Evolutionary conservation across 1,140 invertebrate genomes (phyloP), one percentile per base, ranked within the genome.

Genomic region (Atopsyche davidsoni): DNA sequence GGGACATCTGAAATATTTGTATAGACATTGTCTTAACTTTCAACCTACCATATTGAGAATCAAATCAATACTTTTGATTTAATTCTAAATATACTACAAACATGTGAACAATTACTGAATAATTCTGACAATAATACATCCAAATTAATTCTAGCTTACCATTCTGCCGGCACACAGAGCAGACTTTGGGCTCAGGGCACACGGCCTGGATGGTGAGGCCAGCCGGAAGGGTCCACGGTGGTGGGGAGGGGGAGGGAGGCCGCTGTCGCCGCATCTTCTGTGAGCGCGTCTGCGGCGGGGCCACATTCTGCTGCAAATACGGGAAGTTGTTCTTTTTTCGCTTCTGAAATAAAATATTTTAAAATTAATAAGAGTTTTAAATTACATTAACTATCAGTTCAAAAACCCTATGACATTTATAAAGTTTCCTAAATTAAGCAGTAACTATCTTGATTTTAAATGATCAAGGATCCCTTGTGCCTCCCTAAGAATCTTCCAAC

Each of bases 201-300:
- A 40, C 17, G 6, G 57, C 35, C 17, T 52, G 24, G 1, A 72
- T 70, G 0, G 69, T 68, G 2, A 72, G 60, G 4, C 69, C 67
- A 0, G 65, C 62, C 2, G 71, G 70, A 23, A 72, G 49, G 0
- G 64, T 52, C 45, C 38, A 44, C 10, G 51, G 41, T 4, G 56
- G 51, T 7, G 56, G 34, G 10, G 51, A 39, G 13, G 40, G 31
- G 13, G 44, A 42, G 2, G n/a, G 16, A 11, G 40, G 17, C 32
- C 41, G 42, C 32, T 51, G 52, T 9, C 53, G 44, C 31, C 41
- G 43, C 32, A 39, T 46, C 34, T 45, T 50, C 32, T 58, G 53
- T 3, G 71, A 69, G n/a, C 71, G 65, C 1, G 71, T 73, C 46
- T 72, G 70, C 1, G 71, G 71, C 3, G 71, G 71, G 40, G 68